Base-by-base conservation (phyloP, 1,140 invertebrate genomes). In the Pectinophora gossypiella region DNA sequence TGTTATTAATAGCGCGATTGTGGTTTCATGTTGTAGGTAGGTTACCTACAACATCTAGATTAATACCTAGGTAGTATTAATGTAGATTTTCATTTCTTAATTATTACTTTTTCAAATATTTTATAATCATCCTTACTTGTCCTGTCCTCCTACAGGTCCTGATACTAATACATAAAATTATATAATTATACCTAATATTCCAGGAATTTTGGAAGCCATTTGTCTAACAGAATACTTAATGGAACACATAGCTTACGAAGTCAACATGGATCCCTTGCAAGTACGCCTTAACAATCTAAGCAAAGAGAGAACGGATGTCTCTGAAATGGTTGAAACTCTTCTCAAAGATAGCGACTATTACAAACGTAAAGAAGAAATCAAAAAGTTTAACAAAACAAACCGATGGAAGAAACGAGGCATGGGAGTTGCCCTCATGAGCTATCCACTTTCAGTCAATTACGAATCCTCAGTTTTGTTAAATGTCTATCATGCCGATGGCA, bases 171-270 rank as follows among this genome's bases (percentile, higher is more conserved):
- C n/a, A n/a, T n/a, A n/a, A n/a, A n/a, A n/a, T n/a, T n/a, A n/a
- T n/a, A n/a, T n/a, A n/a, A n/a, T n/a, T n/a, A n/a, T n/a, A n/a
- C n/a, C n/a, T n/a, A n/a, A n/a, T n/a, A 0, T 68, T 6, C 44
- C 51, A 92, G 93, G 91, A 19, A 89, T 90, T 1, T 81, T 90
- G 3, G 93, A 95, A 82, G 91, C 77, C 12, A 76, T 93, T 10
- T 90, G 89, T 18, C 87, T 92, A 61, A 90, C 91, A 15, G 96
- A 97, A 77, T 90, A 89, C 21, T 91, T 97, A 15, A 94, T 97
- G 90, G 95, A 97, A 64, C 93, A 95, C 69, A 93, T 96, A 56
- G 91, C 94, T 0, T 90, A 90, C 48, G 87, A 80, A 44, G 67
- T 93, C 10, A 88, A 89, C 0, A 87, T 91, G 57, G 94, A 96